A percentile compares a stretch with the other conserved stretches of the same genome.
Evolutionary conservation across 2,888 invertebrate genomes (phyloP).

Genomic region (Psylliodes chrysocephalus): DNA sequence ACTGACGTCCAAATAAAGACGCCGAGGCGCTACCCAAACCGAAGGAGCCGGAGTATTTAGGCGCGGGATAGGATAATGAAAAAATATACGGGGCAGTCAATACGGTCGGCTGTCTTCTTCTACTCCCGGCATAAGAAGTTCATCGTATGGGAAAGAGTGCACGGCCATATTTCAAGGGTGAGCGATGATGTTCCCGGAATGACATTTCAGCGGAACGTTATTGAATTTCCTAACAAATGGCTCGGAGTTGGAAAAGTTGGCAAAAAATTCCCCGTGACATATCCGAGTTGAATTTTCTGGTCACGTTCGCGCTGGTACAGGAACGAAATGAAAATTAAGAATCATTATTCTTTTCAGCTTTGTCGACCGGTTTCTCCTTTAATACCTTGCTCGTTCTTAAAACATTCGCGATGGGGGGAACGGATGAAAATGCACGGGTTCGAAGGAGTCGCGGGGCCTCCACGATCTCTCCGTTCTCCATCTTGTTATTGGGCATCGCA

Average conservation of each 20-base stretch:
- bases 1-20: constrained; percentile 26
- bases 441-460: constrained; percentile 36
- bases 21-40: not conserved
- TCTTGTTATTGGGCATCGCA: constrained; percentile 56
- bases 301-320: constrained; percentile 64
- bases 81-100: constrained; percentile 29
- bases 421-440: constrained; percentile 50
- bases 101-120: too few species aligned
- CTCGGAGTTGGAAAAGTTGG: constrained; percentile 61
- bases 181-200: constrained; percentile 63
- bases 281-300: constrained; percentile 61
- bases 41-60: not conserved
- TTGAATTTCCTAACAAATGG: constrained; percentile 65
- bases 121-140: constrained; percentile 27
- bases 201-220: constrained; percentile 64
- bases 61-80: constrained; percentile 15
- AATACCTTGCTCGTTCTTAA: constrained; percentile 63
- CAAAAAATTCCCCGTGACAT: constrained; percentile 63
- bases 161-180: constrained; percentile 61
- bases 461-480: constrained; percentile 35
- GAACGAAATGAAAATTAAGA: constrained; percentile 67
- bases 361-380: constrained; percentile 62
- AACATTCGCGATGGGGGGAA: constrained; percentile 61
- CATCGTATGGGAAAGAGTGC: constrained; percentile 34
- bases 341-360: constrained; percentile 67